Conservation (phyloP, 2,888 invertebrate genomes). For the Rhyacophila evoluta region DNA sequence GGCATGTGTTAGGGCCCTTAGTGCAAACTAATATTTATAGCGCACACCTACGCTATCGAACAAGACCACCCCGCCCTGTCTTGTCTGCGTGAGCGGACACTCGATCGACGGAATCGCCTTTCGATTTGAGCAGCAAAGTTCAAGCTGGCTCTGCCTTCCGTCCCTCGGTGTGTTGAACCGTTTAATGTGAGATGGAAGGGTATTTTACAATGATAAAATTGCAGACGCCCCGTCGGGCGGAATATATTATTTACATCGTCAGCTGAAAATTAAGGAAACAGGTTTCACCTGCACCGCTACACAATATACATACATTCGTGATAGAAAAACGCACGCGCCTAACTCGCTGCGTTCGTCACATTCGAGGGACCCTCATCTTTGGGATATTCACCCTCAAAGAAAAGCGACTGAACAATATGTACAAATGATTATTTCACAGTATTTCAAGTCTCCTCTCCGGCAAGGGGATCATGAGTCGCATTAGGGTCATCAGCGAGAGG, state of each 20-base stretch:
- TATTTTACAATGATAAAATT: constrained; percentile 26
- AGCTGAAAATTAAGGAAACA: neutral
- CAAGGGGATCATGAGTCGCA: too few relatives aligned
- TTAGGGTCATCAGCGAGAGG: neutral
- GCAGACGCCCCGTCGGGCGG: constrained; percentile 27
- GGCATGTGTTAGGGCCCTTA: neutral
- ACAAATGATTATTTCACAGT: neutral
- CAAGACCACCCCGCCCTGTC: too few relatives aligned
- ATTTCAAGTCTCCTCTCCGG: neutral
- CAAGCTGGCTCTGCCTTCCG: too few relatives aligned
- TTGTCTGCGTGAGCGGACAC: neutral
- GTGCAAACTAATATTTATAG: neutral
- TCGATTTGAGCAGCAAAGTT: too few relatives aligned
- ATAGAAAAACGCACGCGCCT: neutral
- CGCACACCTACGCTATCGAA: neutral
- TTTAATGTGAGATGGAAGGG: too few relatives aligned
- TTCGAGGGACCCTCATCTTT: too few relatives aligned
- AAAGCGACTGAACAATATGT: neutral
- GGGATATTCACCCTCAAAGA: too few relatives aligned
- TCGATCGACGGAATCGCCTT: neutral
- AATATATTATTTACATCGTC: constrained; percentile 37
- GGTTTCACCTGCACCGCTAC: neutral
- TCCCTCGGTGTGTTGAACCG: too few relatives aligned
- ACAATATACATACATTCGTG: neutral
- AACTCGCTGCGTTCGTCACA: neutral